A percentile compares a stretch with the other conserved stretches of the same genome.
Conservation (phyloP, 37 sponge, comb jelly and placozoan genomes). For the Diacarnus erythraeanus region DNA sequence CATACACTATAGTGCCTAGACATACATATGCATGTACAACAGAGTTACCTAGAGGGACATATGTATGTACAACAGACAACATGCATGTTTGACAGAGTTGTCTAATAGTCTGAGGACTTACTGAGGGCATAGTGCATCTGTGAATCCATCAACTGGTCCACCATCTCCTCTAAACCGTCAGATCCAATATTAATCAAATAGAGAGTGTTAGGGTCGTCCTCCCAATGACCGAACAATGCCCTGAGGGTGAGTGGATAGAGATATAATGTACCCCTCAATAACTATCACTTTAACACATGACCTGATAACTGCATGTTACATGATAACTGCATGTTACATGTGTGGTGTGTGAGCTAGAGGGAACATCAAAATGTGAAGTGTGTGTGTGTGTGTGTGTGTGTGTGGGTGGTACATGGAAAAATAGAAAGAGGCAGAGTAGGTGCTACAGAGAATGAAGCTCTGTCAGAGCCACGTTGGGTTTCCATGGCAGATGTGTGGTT, state of each 20-base stretch:
- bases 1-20: too few species aligned
- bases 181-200: constrained; percentile 31
- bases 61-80: neutral
- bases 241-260: constrained; percentile 22
- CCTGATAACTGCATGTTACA: neutral
- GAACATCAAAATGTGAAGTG: too few species aligned
- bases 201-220: constrained; percentile 67
- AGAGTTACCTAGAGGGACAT: too few species aligned
- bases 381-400: too few species aligned
- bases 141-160: constrained; percentile 37
- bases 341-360: too few species aligned
- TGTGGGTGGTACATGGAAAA: too few species aligned
- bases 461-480: too few species aligned
- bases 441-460: neutral
- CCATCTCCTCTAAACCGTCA: constrained; percentile 75
- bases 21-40: too few species aligned
- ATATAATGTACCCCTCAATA: neutral
- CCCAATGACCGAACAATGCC: constrained; percentile 76
- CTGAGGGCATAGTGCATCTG: constrained; percentile 75
- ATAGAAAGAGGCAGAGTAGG: neutral
- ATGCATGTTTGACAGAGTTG: neutral
- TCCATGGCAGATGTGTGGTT: too few species aligned
- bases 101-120: constrained; percentile 24
- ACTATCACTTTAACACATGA: neutral
- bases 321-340: too few species aligned